Conservation (phyloP, 2,797 vertebrate genomes). For the Parauchenoglanis ngamensis region DNA sequence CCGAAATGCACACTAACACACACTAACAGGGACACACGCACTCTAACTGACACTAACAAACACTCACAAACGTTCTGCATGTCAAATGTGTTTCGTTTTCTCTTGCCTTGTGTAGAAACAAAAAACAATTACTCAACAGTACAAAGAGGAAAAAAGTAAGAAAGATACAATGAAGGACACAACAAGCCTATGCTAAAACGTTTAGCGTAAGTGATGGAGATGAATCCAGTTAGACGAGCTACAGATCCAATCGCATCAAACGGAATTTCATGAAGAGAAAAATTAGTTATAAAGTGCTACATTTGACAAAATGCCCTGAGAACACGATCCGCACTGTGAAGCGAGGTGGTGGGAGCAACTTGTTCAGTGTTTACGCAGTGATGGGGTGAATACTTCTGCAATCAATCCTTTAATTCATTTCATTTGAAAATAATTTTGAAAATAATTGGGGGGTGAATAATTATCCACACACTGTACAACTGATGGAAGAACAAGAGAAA, state of each 20-base stretch:
- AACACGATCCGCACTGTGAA: background rate
- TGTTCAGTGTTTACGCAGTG: background rate
- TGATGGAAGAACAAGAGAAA: background rate
- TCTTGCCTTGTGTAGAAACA: background rate
- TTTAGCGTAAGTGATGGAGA: background rate
- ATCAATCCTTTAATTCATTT: too few relatives aligned
- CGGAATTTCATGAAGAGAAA: background rate
- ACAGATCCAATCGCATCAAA: background rate
- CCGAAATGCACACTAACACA: background rate
- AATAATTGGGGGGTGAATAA: background rate
- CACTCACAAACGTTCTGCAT: background rate
- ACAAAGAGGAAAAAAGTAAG: background rate
- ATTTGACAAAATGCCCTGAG: too few relatives aligned
- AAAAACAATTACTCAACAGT: background rate
- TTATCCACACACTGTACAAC: background rate
- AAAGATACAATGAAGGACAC: background rate
- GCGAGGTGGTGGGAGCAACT: background rate
- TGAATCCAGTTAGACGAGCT: background rate
- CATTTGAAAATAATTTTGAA: too few relatives aligned
- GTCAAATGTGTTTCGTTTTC: background rate
- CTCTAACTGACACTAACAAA: background rate
- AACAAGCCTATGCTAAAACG: background rate
- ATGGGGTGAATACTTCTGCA: too few relatives aligned
- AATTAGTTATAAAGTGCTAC: too few relatives aligned
- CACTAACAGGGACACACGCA: background rate